A percentile compares a stretch with the other conserved stretches of the same genome.
Evolutionary conservation across 2,113 vertebrate genomes (phyloP).

Genomic region (Myodes glareolus): DNA sequence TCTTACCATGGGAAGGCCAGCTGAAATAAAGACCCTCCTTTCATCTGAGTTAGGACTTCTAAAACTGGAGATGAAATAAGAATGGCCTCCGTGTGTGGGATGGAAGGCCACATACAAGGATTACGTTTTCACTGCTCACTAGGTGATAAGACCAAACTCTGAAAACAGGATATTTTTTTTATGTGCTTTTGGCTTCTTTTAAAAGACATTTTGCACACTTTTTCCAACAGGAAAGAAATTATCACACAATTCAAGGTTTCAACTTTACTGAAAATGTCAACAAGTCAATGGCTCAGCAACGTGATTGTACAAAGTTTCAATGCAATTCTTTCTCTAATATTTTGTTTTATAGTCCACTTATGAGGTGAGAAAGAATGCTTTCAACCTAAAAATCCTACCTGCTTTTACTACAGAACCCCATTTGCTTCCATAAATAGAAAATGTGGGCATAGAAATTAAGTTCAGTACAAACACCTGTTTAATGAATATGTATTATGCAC

Average conservation of each 20-base stretch:
- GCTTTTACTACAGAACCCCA: not conserved
- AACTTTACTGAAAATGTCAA: constrained; percentile 57
- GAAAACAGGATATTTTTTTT: constrained; percentile 2
- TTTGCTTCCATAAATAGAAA: not conserved
- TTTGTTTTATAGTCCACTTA: constrained; percentile 39
- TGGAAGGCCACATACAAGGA: not conserved
- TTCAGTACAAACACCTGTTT: not conserved
- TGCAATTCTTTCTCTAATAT: constrained; percentile 12
- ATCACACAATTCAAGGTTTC: constrained; percentile 46
- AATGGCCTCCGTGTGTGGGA: not conserved
- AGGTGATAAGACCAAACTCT: not conserved
- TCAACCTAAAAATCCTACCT: not conserved
- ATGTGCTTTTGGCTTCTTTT: constrained; percentile 54
- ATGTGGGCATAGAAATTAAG: not conserved
- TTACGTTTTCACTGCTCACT: not conserved
- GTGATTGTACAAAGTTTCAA: constrained; percentile 7
- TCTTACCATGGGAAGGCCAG: not conserved
- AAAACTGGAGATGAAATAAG: not conserved
- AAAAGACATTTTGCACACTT: constrained; percentile 23
- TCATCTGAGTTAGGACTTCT: constrained; percentile 9
- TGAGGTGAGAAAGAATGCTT: not conserved
- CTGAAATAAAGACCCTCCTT: not conserved
- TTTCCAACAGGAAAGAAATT: constrained; percentile 63
- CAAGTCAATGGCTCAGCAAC: constrained; percentile 45
- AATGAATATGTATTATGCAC: not conserved